Percentiles rank a stretch among this genome's conserved stretches.
These are phyloP conservation scores for Rhagonycha fulva DNA, from an alignment of 2,888 invertebrate genomes.

Conservation along the genomic window DNA sequence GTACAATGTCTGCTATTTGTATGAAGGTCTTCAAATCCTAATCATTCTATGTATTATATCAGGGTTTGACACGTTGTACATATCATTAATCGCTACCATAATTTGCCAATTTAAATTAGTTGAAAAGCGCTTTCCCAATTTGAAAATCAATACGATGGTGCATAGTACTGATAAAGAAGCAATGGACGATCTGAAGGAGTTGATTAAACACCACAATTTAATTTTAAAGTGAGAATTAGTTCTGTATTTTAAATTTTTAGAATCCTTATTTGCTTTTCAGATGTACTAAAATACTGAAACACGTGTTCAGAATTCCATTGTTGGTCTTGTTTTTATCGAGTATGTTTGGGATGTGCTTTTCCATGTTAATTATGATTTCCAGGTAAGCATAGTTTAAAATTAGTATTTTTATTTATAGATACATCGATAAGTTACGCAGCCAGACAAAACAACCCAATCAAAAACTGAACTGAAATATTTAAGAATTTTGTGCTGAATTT, in stretches of 20 bases:
- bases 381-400: background rate
- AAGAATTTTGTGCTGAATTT: too few species aligned
- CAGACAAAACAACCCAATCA: too few species aligned
- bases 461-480: too few species aligned
- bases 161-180: background rate
- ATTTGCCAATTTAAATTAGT: background rate
- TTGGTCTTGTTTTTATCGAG: background rate
- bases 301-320: background rate
- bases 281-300: background rate
- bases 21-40: background rate
- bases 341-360: background rate
- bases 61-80: background rate
- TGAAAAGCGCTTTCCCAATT: background rate
- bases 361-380: background rate
- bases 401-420: too few species aligned
- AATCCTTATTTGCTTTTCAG: background rate
- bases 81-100: background rate
- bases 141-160: background rate
- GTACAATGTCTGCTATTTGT: background rate
- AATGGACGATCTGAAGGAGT: background rate
- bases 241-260: too few species aligned
- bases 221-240: background rate
- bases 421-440: too few species aligned
- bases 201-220: background rate
- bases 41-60: background rate